Conservation (phyloP, 2,888 invertebrate species). For the Chloroclysta siterata region DNA sequence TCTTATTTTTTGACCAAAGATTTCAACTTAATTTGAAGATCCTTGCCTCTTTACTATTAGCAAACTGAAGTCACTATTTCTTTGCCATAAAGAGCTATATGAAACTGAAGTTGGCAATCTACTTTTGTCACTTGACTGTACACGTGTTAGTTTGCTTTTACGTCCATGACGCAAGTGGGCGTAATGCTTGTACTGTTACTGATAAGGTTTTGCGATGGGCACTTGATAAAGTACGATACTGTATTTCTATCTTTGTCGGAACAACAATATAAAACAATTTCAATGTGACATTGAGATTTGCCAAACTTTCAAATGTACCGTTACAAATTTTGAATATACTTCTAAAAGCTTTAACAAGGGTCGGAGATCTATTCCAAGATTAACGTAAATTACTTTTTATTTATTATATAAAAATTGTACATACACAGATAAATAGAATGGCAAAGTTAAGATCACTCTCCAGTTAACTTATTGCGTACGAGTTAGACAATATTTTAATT, state of each 20-base stretch:
- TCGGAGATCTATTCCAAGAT: conserved; percentile 52
- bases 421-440: conserved; percentile 61
- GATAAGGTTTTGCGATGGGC: no score
- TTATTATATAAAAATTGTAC: conserved; percentile 62
- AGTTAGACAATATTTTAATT: conserved; percentile 54
- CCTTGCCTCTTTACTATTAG: not conserved
- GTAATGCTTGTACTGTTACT: no score
- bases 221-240: no score
- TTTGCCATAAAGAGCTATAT: no score
- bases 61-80: no score
- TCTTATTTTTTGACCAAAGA: no score
- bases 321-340: conserved; percentile 69
- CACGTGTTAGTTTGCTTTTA: no score
- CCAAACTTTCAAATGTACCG: conserved; percentile 58
- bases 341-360: conserved; percentile 71
- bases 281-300: conserved; percentile 69
- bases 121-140: no score
- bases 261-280: conserved; percentile 32
- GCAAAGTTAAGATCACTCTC: conserved; percentile 60
- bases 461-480: conserved; percentile 58
- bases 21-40: no score
- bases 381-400: conserved; percentile 51
- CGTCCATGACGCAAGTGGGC: no score
- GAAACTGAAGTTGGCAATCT: no score
- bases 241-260: conserved; percentile 18